Base-by-base conservation (phyloP, 1,140 invertebrate genomes). In the Drosophila bifasciata region DNA sequence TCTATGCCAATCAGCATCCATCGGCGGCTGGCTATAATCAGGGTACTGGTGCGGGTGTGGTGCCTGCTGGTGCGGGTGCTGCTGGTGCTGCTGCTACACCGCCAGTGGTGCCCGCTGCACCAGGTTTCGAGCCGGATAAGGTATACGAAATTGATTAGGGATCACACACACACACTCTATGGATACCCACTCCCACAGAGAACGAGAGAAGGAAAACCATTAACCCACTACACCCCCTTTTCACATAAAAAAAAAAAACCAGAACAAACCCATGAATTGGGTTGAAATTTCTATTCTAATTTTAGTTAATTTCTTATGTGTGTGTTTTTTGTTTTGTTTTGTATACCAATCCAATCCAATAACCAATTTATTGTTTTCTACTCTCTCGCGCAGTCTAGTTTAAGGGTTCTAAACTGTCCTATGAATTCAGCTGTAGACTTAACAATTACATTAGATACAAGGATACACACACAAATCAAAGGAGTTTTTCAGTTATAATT, bases 71-170 rank as follows among this genome's bases (percentile, higher is more conserved):
- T 28, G 28, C 28, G 1, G 28, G 8, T 28, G 2, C 7, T 2
- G 28, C 2, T 28, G 28, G 51, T 25, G 53, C 21, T 39, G 48
- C 57, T 40, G 50, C 57, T 40, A 48, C 58, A 17, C 17, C 64
- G 21, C 11, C 59, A 44, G 40, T n/a, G 1, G 39, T 39, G 21
- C 23, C 21, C 3, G 40, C 44, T 50, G 58, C 84, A 13, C 53
- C 70, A n/a, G 89, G 89, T 17, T 91, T 91, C 40, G 79, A 89
- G 16, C 69, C 85, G 49, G 81, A 91, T 56, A 86, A 76, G 67
- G 89, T 91, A 75, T 91, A 91, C 67, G 89, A 91, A 68, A 91
- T 91, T 77, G 89, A 91, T 62, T 91, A 89, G 49, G 48, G 28
- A 15, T 11, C n/a, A 6, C n/a, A 1, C 45, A 23, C 13, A 23